Evolutionary conservation across 2,113 vertebrate species (phyloP), one percentile per base, ranked within the genome.

Genomic region (Dicerorhinus sumatrensis): DNA sequence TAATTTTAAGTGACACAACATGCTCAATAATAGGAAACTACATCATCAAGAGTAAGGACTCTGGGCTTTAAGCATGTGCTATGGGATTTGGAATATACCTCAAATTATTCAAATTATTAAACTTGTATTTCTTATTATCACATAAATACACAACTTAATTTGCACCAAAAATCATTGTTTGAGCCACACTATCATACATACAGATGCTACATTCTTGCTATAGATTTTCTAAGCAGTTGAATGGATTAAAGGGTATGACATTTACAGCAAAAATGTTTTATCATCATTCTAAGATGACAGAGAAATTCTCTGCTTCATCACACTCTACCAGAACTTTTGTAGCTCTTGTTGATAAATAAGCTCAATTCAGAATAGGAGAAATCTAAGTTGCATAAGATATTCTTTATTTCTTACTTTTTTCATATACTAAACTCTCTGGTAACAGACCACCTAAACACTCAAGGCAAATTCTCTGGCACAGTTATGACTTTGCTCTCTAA

Each of bases 281-380:
- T 81, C 69, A 70, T 63, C 54, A 67, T 63, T 90, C 48, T 81
- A 94, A 91, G 58, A 39, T 88, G 84, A 48, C 77, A 91, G 51
- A 97, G 0, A 91, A 20, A 51, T 29, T 54, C 16, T 39, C 79
- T 46, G n/a, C 20, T 80, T 21, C 36, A 7, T 51, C n/a, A 48
- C 1, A 56, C 27, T 72, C 60, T n/a, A 69, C 93, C 88, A 87
- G 72, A 75, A 29, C 27, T 88, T 94, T 46, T 73, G 23, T 46
- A 76, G 72, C 77, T 97, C 84, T 58, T 83, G 48, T 36, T 85
- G 58, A 92, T 46, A 94, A 92, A 62, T 69, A 75, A 89, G 86
- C 54, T 90, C 51, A 63, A 18, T 23, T 81, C 63, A 79, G 25
- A 82, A 31, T 20, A 92, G 20, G 10, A 89, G 46, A 95, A 79